Evolutionary conservation across 1,140 invertebrate genomes (phyloP), one percentile per base, ranked within the genome.

Genomic region (Tetramorium alpestre): DNA sequence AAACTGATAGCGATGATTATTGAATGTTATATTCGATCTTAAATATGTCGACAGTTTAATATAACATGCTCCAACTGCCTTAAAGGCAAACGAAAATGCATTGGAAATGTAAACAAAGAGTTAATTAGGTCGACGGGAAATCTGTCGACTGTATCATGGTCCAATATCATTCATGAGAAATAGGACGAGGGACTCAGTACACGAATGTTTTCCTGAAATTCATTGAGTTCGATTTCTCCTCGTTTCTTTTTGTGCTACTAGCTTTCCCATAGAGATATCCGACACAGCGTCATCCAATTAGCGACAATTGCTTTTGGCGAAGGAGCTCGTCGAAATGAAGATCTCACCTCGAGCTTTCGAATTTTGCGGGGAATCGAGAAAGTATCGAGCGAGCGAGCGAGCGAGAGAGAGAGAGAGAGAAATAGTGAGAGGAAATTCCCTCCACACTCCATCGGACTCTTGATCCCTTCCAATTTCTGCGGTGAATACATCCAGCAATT

Each of bases 261-360:
- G 47, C 47, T 76, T 67, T 67, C 54, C 22, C 47, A 47, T 28
- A n/a, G 69, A 69, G 78, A 73, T 80, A 84, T 22, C 38, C 47
- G 78, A 47, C 78, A 49, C 54, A 64, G 38, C 86, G 60, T 82
- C 82, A 80, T 89, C 88, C 88, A 92, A 91, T 91, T 90, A 91
- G 87, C 75, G 82, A 87, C 82, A 70, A 90, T 87, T 87, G 88
- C 85, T 87, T 87, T 82, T 67, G 64, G 77, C 76, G 85, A 69
- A 87, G 58, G 49, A 72, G 49, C 85, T 84, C 56, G 58, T 82
- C 77, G 51, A 65, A 87, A 87, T 69, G 28, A 65, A 28, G 82
- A 77, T 76, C 75, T 85, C 82, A 77, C 82, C 82, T 78, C 60
- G 82, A 22, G 82, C 77, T 67, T 84, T 87, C 77, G 85, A 70